Conservation (phyloP, 2,113 vertebrate genomes). For the Irena cyanogastra region DNA sequence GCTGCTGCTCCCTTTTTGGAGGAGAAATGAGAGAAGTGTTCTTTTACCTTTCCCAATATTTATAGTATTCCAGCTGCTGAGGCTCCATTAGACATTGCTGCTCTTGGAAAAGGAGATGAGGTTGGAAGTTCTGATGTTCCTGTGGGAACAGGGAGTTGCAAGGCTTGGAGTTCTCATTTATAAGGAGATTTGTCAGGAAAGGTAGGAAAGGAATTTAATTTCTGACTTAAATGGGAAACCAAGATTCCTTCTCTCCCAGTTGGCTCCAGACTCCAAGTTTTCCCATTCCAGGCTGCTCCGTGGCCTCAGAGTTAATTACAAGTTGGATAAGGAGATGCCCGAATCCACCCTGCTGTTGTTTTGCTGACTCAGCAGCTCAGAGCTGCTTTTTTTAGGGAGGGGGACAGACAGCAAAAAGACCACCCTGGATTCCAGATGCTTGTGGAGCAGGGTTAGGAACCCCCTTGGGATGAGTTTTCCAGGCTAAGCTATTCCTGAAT, state of each 20-base stretch:
- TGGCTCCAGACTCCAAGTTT: neutral
- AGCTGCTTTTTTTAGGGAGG: neutral
- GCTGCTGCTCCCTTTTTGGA: neutral
- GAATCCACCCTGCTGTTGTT: neutral
- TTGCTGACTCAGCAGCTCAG: neutral
- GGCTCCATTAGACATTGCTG: neutral
- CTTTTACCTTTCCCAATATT: neutral
- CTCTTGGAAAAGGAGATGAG: neutral
- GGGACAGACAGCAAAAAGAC: neutral
- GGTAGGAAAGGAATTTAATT: neutral
- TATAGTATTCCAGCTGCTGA: neutral
- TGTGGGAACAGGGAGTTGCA: slow-evolving; percentile 18
- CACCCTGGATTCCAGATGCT: neutral
- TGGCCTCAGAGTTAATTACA: neutral
- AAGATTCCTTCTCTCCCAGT: neutral
- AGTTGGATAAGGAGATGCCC: neutral
- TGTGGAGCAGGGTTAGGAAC: neutral
- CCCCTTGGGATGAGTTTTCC: neutral
- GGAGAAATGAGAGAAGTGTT: neutral
- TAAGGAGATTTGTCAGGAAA: neutral
- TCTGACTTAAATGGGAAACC: neutral
- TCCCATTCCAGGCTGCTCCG: neutral
- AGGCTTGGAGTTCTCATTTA: neutral
- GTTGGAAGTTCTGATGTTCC: neutral
- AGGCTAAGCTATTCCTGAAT: neutral